Percentiles rank a stretch among this genome's conserved stretches.
Evolutionary conservation across 2,797 vertebrate species (phyloP).

Genomic region (Bradypus variegatus): DNA sequence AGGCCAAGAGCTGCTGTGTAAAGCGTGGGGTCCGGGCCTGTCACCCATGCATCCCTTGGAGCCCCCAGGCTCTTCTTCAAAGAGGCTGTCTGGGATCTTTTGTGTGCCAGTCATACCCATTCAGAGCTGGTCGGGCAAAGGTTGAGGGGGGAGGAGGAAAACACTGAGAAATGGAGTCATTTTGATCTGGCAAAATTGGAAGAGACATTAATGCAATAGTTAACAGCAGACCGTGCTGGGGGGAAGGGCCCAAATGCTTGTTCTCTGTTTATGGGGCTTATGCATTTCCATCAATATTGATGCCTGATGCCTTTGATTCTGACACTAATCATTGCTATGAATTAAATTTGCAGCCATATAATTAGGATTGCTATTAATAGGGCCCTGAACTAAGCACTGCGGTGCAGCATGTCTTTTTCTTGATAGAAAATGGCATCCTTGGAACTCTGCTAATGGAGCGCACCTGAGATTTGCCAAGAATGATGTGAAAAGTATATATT

Average conservation of each 20-base stretch:
- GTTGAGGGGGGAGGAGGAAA: slow-evolving; percentile 23
- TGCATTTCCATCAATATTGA: slow-evolving; percentile 77
- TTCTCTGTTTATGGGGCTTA: slow-evolving; percentile 72
- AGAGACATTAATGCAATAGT: slow-evolving; percentile 69
- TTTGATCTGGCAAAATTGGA: slow-evolving; percentile 59
- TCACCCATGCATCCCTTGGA: neutral
- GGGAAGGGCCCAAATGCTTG: slow-evolving; percentile 58
- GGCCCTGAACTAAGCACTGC: slow-evolving; percentile 71
- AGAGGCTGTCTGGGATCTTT: slow-evolving; percentile 37
- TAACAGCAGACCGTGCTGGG: slow-evolving; percentile 61
- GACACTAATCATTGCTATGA: slow-evolving; percentile 77
- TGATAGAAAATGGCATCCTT: slow-evolving; percentile 70
- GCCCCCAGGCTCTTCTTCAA: slow-evolving; percentile 44
- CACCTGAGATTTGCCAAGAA: slow-evolving; percentile 64
- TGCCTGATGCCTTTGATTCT: slow-evolving; percentile 76
- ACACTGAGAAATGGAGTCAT: slow-evolving; percentile 57
- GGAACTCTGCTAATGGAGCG: slow-evolving; percentile 59
- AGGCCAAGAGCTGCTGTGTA: slow-evolving; percentile 22
- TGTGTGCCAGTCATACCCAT: slow-evolving; percentile 1
- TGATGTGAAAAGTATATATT: slow-evolving; percentile 61
- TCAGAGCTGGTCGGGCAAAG: slow-evolving; percentile 32
- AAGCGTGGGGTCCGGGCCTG: neutral
- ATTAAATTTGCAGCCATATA: slow-evolving; percentile 78
- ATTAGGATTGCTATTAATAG: slow-evolving; percentile 78
- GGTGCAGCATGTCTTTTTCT: slow-evolving; percentile 67